A percentile compares a stretch with the other conserved stretches of the same genome.
Evolutionary conservation across 1,140 invertebrate genomes (phyloP).

Genomic region (Pararge aegeria): DNA sequence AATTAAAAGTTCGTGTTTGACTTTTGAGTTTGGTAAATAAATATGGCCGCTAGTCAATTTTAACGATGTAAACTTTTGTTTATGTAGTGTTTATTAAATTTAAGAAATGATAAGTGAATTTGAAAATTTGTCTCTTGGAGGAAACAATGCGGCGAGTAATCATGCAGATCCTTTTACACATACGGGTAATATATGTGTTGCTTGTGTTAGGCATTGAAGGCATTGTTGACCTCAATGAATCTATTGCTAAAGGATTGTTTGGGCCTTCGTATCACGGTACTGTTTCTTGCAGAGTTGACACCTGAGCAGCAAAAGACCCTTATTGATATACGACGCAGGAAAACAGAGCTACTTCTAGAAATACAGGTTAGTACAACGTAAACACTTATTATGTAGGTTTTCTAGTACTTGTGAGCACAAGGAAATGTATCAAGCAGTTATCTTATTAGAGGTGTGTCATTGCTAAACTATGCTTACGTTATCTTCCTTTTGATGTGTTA

Average conservation of each 20-base stretch:
- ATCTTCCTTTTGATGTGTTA: background rate
- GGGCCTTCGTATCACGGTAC: constrained; percentile 37
- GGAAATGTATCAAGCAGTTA: background rate
- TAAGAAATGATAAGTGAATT: constrained; percentile 79
- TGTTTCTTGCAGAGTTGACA: constrained; percentile 89
- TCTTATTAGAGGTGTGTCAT: constrained; percentile 17
- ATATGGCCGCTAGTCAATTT: constrained; percentile 70
- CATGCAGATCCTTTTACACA: constrained; percentile 75
- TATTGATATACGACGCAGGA: constrained; percentile 92
- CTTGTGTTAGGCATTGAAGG: constrained; percentile 27
- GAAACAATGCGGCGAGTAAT: constrained; percentile 70
- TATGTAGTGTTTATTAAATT: constrained; percentile 60
- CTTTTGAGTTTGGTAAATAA: constrained; percentile 68
- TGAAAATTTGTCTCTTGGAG: constrained; percentile 77
- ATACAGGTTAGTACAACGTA: constrained; percentile 88
- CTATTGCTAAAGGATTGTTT: constrained; percentile 32
- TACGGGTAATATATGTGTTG: constrained; percentile 53
- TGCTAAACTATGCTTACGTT: background rate
- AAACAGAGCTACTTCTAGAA: constrained; percentile 93
- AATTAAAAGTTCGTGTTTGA: no score
- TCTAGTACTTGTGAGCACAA: background rate
- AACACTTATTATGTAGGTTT: constrained; percentile 8
- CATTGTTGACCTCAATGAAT: constrained; percentile 67
- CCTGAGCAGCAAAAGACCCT: constrained; percentile 94
- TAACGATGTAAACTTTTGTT: constrained; percentile 77